Conservation (phyloP, 2,888 invertebrate species). For the Pachymerium ferrugineum region DNA sequence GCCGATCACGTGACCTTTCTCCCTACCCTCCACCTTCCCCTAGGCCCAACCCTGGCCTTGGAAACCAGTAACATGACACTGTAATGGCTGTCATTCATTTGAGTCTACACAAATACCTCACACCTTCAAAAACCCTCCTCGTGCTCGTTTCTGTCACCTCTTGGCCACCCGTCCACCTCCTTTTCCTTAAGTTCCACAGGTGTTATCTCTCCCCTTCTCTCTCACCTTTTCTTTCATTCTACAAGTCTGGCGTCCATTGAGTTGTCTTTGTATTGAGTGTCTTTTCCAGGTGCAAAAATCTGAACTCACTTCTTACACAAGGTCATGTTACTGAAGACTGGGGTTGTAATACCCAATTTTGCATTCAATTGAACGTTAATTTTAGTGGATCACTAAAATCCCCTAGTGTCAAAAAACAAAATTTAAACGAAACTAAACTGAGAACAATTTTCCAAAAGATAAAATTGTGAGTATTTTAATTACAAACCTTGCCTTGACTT, state of each 20-base stretch:
- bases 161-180: background rate
- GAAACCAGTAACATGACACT: slow-evolving; percentile 31
- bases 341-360: too few species aligned
- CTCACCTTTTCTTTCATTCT: background rate
- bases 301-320: background rate
- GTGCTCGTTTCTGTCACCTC: slow-evolving; percentile 12
- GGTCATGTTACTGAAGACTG: background rate
- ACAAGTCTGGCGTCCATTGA: slow-evolving; percentile 2
- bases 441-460: too few species aligned
- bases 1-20: slow-evolving; percentile 30
- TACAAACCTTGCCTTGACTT: too few species aligned
- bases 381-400: too few species aligned
- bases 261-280: slow-evolving; percentile 16
- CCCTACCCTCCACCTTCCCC: background rate
- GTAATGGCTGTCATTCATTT: slow-evolving; percentile 32
- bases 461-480: too few species aligned
- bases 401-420: too few species aligned
- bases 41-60: slow-evolving; percentile 12
- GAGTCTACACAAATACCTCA: slow-evolving; percentile 23
- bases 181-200: background rate
- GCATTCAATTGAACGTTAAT: too few species aligned
- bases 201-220: background rate
- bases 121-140: slow-evolving; percentile 21
- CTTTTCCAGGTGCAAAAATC: slow-evolving; percentile 24
- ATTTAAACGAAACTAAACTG: too few species aligned